Base-by-base conservation (phyloP, 2,113 vertebrate species). In the Thinocorus orbignyianus region DNA sequence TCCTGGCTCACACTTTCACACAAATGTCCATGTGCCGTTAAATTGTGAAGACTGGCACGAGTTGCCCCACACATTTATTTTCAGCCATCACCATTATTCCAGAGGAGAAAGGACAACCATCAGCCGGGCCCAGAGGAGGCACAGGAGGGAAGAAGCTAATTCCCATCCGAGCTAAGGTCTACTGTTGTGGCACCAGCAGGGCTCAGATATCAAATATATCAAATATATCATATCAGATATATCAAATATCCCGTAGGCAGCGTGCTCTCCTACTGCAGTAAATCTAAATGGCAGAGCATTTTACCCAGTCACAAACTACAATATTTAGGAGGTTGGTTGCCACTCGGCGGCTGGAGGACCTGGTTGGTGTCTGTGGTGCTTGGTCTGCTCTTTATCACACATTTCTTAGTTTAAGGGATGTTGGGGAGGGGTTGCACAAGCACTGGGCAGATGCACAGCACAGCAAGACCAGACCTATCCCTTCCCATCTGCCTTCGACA, bases 1-100 rank as follows among this genome's bases (percentile, higher is more conserved):
- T 82, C 81, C 86, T 94, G 83, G 96, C 96, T 93, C 81, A 58
- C 76, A 71, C 93, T 96, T 93, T 86, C 91, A 92, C 88, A 95
- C 83, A 76, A 93, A 88, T 62, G 81, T 58, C 91, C 91, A n/a
- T 77, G 88, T 31, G 81, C 86, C 76, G 86, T 49, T 89, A 54
- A 87, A 87, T 3, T 87, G 90, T 83, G 74, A 77, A 89, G 85
- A 69, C 73, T 93, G 95, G 88, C 86, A 85, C 2, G 7, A 64
- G 18, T 26, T 44, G 52, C 64, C 42, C 85, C 64, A 74, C 69
- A 64, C 65, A 79, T 94, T 93, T 22, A 61, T 84, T 96, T 95
- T 69, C 80, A 88, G 37, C 35, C 91, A 54, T 58, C 57, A 2
- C 31, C 37, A 69, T 94, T 91, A 93, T 78, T 88, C 51, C 65